Evolutionary conservation across 2,797 vertebrate species (phyloP).

Genomic region (Pangasius sanitwongsei): DNA sequence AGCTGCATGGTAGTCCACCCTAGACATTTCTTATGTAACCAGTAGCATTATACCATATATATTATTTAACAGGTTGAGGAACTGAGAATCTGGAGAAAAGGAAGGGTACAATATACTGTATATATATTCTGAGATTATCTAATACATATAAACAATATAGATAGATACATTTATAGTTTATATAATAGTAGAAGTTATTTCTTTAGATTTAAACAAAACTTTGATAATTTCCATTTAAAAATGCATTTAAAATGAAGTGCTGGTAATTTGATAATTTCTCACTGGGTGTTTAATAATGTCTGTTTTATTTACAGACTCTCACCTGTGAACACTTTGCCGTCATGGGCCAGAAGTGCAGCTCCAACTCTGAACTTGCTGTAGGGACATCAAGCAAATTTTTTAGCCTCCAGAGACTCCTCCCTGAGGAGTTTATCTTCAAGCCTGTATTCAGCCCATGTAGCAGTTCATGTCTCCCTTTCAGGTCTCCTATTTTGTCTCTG

Average conservation of each 20-base stretch:
- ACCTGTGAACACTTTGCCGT: constrained; percentile 53
- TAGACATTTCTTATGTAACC: constrained; percentile 22
- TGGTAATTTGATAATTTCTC: background rate
- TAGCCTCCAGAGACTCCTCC: constrained; percentile 75
- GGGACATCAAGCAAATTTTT: constrained; percentile 83
- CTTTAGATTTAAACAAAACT: background rate
- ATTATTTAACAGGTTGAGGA: constrained; percentile 13
- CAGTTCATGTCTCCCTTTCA: constrained; percentile 26
- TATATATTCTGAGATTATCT: background rate
- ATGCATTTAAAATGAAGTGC: background rate
- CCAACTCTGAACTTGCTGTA: constrained; percentile 93
- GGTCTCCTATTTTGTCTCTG: constrained; percentile 19
- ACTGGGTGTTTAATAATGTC: background rate
- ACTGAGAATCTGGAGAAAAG: constrained; percentile 5
- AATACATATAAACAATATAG: background rate
- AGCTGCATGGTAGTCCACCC: constrained; percentile 7
- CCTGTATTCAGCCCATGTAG: constrained; percentile 27
- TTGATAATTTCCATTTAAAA: background rate
- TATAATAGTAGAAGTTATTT: background rate
- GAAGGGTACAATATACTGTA: background rate
- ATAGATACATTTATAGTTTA: background rate
- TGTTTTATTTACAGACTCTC: background rate
- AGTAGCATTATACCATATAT: background rate
- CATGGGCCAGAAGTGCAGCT: constrained; percentile 80
- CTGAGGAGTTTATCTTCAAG: constrained; percentile 16